phyloP scores from a whole-genome alignment of 2,113 vertebrate genomes.

The Baryphthengus martii region DNA sequence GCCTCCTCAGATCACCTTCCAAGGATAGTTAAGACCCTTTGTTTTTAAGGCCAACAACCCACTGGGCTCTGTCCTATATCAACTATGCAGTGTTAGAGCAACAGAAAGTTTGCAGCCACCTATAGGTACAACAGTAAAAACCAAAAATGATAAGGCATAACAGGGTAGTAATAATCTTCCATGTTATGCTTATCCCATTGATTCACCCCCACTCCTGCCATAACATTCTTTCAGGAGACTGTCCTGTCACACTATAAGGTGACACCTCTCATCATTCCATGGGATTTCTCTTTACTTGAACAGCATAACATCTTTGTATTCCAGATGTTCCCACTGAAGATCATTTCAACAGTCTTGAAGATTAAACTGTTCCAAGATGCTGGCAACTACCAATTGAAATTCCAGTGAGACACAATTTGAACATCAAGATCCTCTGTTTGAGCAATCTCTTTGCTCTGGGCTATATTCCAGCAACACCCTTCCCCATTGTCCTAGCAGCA shows the following conservation, averaged over 20 bases:
- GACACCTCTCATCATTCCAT: neutral
- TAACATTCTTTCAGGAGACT: neutral
- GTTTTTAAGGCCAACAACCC: neutral
- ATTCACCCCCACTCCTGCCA: neutral
- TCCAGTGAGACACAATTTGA: conserved; percentile 22
- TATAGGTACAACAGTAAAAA: neutral
- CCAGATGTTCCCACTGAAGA: conserved; percentile 26
- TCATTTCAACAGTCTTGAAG: neutral
- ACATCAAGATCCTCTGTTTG: conserved; percentile 33
- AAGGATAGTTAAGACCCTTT: neutral
- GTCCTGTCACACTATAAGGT: neutral
- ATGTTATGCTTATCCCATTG: neutral
- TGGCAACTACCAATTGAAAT: neutral
- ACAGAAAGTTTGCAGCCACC: neutral
- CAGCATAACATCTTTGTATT: neutral
- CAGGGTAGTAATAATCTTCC: neutral
- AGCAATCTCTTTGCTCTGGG: conserved; percentile 26
- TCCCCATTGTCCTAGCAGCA: conserved; percentile 35
- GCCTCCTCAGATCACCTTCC: neutral
- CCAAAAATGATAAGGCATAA: neutral
- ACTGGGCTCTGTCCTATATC: neutral
- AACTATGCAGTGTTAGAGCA: neutral
- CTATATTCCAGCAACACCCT: conserved; percentile 41
- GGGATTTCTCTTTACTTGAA: neutral
- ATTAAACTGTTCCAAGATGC: conserved; percentile 35